Evolutionary conservation across 2,888 invertebrate genomes (phyloP).

Genomic region (Dryadula phaetusa): DNA sequence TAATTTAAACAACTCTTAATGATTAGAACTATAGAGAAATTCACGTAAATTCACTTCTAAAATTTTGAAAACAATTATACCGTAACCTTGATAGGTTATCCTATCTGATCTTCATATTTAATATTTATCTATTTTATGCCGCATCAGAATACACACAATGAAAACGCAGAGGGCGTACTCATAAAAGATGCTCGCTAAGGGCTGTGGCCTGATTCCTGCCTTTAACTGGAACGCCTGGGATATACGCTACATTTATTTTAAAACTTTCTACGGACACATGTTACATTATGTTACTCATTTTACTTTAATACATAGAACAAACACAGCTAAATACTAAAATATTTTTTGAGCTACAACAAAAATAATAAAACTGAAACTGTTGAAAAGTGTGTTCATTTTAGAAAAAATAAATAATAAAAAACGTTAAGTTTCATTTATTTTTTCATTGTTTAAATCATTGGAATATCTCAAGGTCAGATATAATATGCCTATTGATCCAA

Average conservation of each 20-base stretch:
- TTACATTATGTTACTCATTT: slow-evolving; percentile 7
- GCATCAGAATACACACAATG: slow-evolving; percentile 43
- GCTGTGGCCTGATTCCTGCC: slow-evolving; percentile 53
- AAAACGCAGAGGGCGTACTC: slow-evolving; percentile 45
- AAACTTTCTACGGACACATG: slow-evolving; percentile 40
- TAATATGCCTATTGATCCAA: slow-evolving; percentile 26
- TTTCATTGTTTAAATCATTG: not conserved
- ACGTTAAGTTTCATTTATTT: not conserved
- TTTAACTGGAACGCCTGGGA: slow-evolving; percentile 50
- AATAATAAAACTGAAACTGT: not conserved
- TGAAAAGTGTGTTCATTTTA: not conserved
- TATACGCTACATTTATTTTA: slow-evolving; percentile 51
- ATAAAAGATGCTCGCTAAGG: slow-evolving; percentile 54
- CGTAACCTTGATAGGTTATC: not conserved
- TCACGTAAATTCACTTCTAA: too few species aligned
- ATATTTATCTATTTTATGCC: slow-evolving; percentile 43
- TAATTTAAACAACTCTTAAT: too few species aligned
- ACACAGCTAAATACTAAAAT: not conserved
- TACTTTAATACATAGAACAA: not conserved
- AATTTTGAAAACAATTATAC: too few species aligned
- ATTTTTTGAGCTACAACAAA: not conserved
- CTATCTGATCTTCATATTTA: slow-evolving; percentile 43
- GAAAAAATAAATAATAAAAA: not conserved
- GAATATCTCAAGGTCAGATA: slow-evolving; percentile 23
- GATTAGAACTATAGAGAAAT: too few species aligned